Evolutionary conservation across 2,113 vertebrate genomes (phyloP), one percentile per base, ranked within the genome.

Genomic region (Rhinolophus ferrumequinum): DNA sequence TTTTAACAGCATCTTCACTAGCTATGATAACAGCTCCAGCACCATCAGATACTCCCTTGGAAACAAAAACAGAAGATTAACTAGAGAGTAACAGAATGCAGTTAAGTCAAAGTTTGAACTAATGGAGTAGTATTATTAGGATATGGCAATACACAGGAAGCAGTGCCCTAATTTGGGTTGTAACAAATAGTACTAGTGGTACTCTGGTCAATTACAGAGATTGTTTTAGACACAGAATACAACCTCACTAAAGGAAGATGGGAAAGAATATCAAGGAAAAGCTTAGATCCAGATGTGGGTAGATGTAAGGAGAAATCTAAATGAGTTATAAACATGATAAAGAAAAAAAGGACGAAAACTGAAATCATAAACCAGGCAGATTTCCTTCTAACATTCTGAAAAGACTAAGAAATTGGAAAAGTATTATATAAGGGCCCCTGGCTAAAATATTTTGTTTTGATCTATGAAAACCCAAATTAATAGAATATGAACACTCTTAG

Each of bases 41-140:
- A n/a, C 99, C 99, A 62, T 99, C 99, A 85, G 98, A 99, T 26
- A 99, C 98, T 2, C 99, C 99, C 99, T 99, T 72, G 76, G 89
- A 92, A 97, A 94, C 64, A 88, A 70, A 94, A 84, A 24, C 41
- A 87, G 2, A 19, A 70, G 44, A 69, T 41, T 81, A 79, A 52
- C 21, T 47, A 76, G 35, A 70, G 8, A n/a, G 30, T 50, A 58
- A 52, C 76, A 64, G 50, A 92, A 60, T 19, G 3, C 1, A 88
- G 83, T 41, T 50, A 15, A n/a, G 47, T 30, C 15, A 41, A 76
- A 14, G 38, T 62, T n/a, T 6, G n/a, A 66, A 35, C 56, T 75
- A 81, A 83, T 1, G 26, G 56, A 85, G 58, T 19, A 52, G 77
- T 1, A 8, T 26, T 44, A 60, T 35, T 11, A 69, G 81, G 54